A percentile compares a stretch with the other conserved stretches of the same genome.
These are phyloP conservation scores for Neocrepidodera transversa DNA, from an alignment of 2,888 invertebrate species.

Conservation along the genomic window DNA sequence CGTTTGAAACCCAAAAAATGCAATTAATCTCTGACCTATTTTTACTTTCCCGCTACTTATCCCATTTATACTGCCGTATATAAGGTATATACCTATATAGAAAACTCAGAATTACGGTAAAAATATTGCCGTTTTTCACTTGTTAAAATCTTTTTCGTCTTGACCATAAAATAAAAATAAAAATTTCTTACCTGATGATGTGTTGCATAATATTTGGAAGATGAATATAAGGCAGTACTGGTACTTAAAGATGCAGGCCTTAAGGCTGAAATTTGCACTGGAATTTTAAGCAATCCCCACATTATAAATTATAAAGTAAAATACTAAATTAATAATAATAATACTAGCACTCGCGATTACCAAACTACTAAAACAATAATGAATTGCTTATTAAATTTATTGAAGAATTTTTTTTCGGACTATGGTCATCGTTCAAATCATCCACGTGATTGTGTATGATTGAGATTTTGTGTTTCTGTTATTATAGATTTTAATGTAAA, in stretches of 20 bases:
- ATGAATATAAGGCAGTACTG: conserved; percentile 10
- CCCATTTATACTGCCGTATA: no score
- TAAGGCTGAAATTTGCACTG: conserved; percentile 51
- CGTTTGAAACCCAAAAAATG: no score
- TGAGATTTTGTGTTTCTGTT: conserved; percentile 8
- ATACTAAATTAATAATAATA: not conserved
- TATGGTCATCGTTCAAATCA: conserved; percentile 27
- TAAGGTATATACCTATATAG: no score
- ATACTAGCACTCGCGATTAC: not conserved
- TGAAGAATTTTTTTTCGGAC: conserved; percentile 25
- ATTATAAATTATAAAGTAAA: conserved; percentile 1
- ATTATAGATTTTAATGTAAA: conserved; percentile 29
- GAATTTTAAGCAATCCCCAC: conserved; percentile 50
- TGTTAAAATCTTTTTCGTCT: no score
- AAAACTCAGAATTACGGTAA: no score
- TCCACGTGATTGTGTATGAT: conserved; percentile 10
- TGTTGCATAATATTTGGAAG: not conserved
- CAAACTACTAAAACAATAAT: not conserved
- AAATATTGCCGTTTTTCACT: no score
- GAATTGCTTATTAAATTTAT: not conserved
- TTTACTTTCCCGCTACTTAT: no score
- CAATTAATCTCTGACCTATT: no score
- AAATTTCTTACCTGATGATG: conserved; percentile 41
- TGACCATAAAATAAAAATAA: no score
- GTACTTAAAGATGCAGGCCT: conserved; percentile 39